These are phyloP conservation scores for Trisateles emortualis DNA, from an alignment of 2,888 invertebrate genomes.

Conservation along the genomic window DNA sequence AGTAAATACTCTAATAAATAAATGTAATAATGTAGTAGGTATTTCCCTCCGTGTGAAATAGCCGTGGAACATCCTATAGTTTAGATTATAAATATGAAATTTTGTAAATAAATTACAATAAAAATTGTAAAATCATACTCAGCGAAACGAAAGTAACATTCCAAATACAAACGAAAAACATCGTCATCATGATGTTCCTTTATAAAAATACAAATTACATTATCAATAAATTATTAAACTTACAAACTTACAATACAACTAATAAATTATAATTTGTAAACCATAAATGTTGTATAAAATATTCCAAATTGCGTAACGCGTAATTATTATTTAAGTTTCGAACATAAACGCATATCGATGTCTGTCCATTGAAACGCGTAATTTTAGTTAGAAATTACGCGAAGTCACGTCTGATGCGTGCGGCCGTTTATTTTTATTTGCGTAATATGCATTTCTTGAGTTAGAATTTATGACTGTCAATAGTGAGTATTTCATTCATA, in stretches of 20 bases:
- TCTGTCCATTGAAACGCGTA: conserved; percentile 25
- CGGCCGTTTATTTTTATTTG: conserved; percentile 22
- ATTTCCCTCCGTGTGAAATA: too few species aligned
- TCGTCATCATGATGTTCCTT: conserved; percentile 28
- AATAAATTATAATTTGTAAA: neutral
- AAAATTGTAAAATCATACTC: neutral
- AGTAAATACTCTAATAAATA: too few species aligned
- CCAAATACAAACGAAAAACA: neutral
- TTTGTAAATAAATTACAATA: too few species aligned
- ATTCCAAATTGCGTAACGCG: conserved; percentile 5
- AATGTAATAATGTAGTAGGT: too few species aligned
- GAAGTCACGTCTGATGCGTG: conserved; percentile 46
- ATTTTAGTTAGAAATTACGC: conserved; percentile 35
- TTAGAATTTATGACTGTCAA: conserved; percentile 12
- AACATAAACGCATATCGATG: conserved; percentile 36
- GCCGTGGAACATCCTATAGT: too few species aligned
- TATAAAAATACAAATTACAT: conserved; percentile 24
- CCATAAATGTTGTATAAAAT: neutral
- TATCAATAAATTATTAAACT: conserved; percentile 28
- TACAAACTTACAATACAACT: neutral
- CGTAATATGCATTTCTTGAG: conserved; percentile 17
- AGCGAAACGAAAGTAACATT: neutral
- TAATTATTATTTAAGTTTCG: conserved; percentile 15
- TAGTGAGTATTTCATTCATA: conserved; percentile 6
- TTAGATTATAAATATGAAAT: too few species aligned